Conservation (phyloP, 2,113 vertebrate species). For the Bujurquina vittata region DNA sequence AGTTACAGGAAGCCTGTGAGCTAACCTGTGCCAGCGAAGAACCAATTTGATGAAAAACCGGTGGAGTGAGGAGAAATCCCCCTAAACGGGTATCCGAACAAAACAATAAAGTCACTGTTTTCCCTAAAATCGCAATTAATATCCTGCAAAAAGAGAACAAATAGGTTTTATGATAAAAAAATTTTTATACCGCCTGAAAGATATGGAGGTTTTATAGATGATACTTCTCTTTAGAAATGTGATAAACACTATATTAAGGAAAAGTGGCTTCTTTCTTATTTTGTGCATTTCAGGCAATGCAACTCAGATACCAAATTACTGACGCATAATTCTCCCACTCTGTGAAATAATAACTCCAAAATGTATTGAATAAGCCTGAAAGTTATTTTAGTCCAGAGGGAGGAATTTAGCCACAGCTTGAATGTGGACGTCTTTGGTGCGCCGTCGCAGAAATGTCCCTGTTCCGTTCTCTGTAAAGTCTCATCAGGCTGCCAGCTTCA, state of each 20-base stretch:
- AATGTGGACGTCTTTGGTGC: constrained; percentile 39
- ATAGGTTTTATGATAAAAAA: constrained; percentile 23
- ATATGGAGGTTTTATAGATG: constrained; percentile 34
- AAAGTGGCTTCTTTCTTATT: constrained; percentile 7
- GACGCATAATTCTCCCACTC: not conserved
- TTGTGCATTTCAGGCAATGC: constrained; percentile 34
- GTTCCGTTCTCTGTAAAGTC: constrained; percentile 47
- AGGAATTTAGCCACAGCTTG: constrained; percentile 17
- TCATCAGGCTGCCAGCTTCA: constrained; percentile 35
- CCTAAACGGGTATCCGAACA: constrained; percentile 4
- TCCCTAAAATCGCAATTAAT: constrained; percentile 25
- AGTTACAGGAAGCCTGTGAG: constrained; percentile 41
- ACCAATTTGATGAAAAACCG: constrained; percentile 51
- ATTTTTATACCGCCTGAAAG: constrained; percentile 36
- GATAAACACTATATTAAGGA: constrained; percentile 14
- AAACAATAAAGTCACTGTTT: not conserved
- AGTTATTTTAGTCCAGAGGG: not conserved
- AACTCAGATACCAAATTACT: constrained; percentile 2
- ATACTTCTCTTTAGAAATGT: constrained; percentile 26
- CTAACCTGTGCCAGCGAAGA: constrained; percentile 25
- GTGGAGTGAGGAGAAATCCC: constrained; percentile 28
- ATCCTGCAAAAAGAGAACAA: constrained; percentile 12
- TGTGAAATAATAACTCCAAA: not conserved
- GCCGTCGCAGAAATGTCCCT: constrained; percentile 29
- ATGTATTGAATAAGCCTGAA: not conserved